These are phyloP conservation scores for Drosophila colorata DNA, from an alignment of 2,888 invertebrate genomes.

Conservation along the genomic window DNA sequence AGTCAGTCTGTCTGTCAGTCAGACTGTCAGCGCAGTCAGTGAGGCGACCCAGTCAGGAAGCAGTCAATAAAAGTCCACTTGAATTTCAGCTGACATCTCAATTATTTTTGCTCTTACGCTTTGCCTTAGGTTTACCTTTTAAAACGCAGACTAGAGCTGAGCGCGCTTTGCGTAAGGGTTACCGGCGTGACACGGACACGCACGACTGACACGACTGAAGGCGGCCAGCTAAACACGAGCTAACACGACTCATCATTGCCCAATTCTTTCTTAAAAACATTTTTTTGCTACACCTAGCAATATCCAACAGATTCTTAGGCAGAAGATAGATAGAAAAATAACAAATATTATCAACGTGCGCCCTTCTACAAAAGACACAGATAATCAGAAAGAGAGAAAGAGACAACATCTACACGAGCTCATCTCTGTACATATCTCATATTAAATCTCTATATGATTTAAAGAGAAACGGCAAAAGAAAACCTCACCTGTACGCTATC, in stretches of 20 bases:
- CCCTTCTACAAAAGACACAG: too few relatives aligned
- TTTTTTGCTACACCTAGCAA: too few relatives aligned
- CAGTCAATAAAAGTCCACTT: slow-evolving; percentile 80
- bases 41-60: slow-evolving; percentile 38
- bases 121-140: slow-evolving; percentile 25
- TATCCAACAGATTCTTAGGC: too few relatives aligned
- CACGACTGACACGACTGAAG: too few relatives aligned
- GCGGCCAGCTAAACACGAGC: too few relatives aligned
- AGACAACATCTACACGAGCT: too few relatives aligned
- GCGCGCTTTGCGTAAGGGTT: background rate
- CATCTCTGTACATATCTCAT: background rate
- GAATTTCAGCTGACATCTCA: slow-evolving; percentile 76
- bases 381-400: too few relatives aligned
- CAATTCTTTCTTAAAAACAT: too few relatives aligned
- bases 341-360: too few relatives aligned
- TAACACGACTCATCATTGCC: too few relatives aligned
- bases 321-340: too few relatives aligned
- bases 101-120: slow-evolving; percentile 70
- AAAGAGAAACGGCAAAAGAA: background rate
- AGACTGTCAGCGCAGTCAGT: slow-evolving; percentile 31
- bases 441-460: too few relatives aligned
- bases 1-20: slow-evolving; percentile 13
- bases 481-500: background rate
- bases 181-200: slow-evolving; percentile 1
- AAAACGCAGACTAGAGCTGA: slow-evolving; percentile 12